Percentiles rank a stretch among this genome's conserved stretches.
Conservation (phyloP, 2,113 vertebrate genomes). For the Ammospiza caudacuta region DNA sequence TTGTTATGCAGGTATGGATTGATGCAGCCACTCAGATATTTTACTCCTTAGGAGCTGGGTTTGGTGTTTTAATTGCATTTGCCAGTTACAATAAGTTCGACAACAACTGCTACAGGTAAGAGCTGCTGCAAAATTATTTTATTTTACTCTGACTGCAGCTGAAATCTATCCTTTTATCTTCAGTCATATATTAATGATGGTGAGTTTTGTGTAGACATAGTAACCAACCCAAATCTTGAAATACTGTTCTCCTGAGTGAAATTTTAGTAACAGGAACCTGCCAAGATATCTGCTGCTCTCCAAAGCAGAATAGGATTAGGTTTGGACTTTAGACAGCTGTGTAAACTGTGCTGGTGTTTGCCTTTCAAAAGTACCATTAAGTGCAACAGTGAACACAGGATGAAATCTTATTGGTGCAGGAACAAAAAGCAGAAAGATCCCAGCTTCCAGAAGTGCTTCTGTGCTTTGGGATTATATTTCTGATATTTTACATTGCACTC, state of each 20-base stretch:
- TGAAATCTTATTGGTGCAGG: background rate
- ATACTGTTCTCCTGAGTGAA: background rate
- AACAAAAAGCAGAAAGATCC: background rate
- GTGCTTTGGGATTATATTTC: background rate
- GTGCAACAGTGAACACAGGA: background rate
- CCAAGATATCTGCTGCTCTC: background rate
- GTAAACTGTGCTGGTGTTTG: slow-evolving; percentile 53
- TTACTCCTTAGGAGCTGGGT: slow-evolving; percentile 96
- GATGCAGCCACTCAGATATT: slow-evolving; percentile 99
- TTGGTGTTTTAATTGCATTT: slow-evolving; percentile 96
- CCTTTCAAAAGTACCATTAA: slow-evolving; percentile 46
- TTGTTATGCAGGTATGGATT: slow-evolving; percentile 90
- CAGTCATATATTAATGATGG: background rate
- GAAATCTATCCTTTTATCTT: background rate
- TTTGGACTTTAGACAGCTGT: slow-evolving; percentile 55
- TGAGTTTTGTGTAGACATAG: background rate
- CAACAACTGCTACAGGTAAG: slow-evolving; percentile 98
- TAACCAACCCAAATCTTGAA: slow-evolving; percentile 37
- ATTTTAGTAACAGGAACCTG: slow-evolving; percentile 25
- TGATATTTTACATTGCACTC: background rate
- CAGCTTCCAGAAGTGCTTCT: background rate
- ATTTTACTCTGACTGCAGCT: background rate
- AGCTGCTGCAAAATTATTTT: background rate
- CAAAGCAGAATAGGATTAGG: slow-evolving; percentile 39
- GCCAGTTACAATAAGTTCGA: slow-evolving; percentile 99